Evolutionary conservation across 1,140 invertebrate species (phyloP).

Genomic region (Cotesia glomerata): DNA sequence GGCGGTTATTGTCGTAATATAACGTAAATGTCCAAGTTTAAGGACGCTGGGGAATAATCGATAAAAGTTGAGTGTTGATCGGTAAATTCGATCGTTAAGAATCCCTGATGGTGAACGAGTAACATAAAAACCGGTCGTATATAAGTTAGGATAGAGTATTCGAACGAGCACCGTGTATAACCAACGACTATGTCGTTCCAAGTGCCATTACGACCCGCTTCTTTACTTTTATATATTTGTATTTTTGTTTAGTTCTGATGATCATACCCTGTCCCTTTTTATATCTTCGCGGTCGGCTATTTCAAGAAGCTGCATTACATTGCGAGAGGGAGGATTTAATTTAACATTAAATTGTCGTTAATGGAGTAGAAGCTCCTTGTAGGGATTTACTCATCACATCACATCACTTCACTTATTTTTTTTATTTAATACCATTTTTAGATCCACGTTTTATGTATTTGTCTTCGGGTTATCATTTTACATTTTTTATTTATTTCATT

Average conservation of each 20-base stretch:
- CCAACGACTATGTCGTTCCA: conserved; percentile 23
- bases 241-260: neutral
- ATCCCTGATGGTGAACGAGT: neutral
- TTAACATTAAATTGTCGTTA: neutral
- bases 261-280: neutral
- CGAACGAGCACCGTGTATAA: neutral
- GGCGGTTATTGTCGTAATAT: neutral
- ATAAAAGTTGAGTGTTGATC: conserved; percentile 26
- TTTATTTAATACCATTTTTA: neutral
- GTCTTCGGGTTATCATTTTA: too few species aligned
- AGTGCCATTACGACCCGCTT: neutral
- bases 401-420: neutral
- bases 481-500: too few species aligned
- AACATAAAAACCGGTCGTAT: conserved; percentile 20
- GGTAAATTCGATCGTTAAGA: conserved; percentile 26
- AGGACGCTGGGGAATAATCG: conserved; percentile 20
- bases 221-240: neutral
- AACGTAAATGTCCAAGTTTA: conserved; percentile 17
- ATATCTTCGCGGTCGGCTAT: neutral
- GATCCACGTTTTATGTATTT: neutral
- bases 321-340: neutral
- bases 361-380: neutral
- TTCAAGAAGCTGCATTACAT: neutral
- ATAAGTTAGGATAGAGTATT: too few species aligned
- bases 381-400: neutral